These are phyloP conservation scores for Hydropotes inermis DNA, from an alignment of 2,113 vertebrate genomes.

Conservation along the genomic window DNA sequence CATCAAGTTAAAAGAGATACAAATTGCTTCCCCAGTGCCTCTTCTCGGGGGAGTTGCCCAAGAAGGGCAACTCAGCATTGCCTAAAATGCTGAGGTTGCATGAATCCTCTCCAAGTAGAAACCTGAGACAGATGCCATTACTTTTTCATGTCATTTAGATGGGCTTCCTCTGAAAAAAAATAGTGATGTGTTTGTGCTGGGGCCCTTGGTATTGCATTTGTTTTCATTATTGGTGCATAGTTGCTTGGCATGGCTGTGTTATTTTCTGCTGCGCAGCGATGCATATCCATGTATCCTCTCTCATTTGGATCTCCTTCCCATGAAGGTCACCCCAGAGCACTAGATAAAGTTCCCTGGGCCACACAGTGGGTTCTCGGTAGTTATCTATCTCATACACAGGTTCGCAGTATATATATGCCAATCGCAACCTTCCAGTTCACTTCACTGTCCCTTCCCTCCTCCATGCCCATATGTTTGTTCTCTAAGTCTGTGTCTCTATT, in stretches of 20 bases:
- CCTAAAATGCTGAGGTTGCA: constrained; percentile 75
- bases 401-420: rapidly evolving
- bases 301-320: not conserved
- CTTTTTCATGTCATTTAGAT: constrained; percentile 73
- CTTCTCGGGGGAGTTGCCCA: constrained; percentile 59
- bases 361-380: not conserved
- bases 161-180: constrained; percentile 74
- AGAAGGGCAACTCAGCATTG: not conserved
- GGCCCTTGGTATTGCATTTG: constrained; percentile 58
- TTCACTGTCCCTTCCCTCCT: not conserved
- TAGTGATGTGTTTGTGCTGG: constrained; percentile 50
- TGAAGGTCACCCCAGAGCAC: not conserved
- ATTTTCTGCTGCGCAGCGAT: not conserved
- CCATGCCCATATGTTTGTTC: not conserved
- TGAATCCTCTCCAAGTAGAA: constrained; percentile 75
- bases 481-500: not conserved
- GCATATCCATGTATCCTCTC: not conserved
- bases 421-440: not conserved
- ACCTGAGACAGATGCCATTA: constrained; percentile 66
- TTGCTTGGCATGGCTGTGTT: not conserved
- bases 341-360: not conserved
- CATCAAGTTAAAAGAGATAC: constrained; percentile 81
- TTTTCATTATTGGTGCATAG: not conserved
- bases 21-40: constrained; percentile 81
- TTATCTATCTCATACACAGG: not conserved